These are phyloP conservation scores for Platynereis dumerilii DNA, from an alignment of 2,888 invertebrate species.

Conservation along the genomic window DNA sequence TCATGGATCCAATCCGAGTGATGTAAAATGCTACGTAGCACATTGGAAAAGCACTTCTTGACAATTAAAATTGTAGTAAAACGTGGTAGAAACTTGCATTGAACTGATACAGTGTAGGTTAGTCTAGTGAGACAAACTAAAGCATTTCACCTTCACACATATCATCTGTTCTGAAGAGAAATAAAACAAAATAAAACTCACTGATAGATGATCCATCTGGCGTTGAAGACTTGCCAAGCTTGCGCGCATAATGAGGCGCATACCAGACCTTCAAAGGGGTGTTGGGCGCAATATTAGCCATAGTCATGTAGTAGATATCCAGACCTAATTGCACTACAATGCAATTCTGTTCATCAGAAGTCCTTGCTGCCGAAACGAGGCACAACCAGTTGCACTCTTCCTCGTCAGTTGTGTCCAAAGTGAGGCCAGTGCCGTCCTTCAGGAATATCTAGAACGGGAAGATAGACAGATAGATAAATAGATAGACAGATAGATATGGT, in stretches of 20 bases:
- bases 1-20: no score
- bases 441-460: slow-evolving; percentile 64
- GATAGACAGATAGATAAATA: no score
- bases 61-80: no score
- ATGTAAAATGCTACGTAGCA: no score
- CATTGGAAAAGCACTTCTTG: no score
- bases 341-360: slow-evolving; percentile 67
- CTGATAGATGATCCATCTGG: slow-evolving; percentile 53
- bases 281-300: slow-evolving; percentile 65
- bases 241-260: slow-evolving; percentile 68
- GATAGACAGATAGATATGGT: no score
- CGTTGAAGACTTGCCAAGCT: slow-evolving; percentile 62
- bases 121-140: no score
- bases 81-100: no score
- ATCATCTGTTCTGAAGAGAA: no score
- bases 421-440: slow-evolving; percentile 62
- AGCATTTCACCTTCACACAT: no score
- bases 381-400: slow-evolving; percentile 71
- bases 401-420: slow-evolving; percentile 69
- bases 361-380: slow-evolving; percentile 66
- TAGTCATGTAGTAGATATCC: slow-evolving; percentile 48
- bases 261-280: slow-evolving; percentile 70
- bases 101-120: no score
- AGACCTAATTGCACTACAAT: slow-evolving; percentile 69
- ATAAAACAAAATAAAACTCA: slow-evolving; percentile 33